Base-by-base conservation (phyloP, 2,797 vertebrate genomes). In the Dryobates pubescens region DNA sequence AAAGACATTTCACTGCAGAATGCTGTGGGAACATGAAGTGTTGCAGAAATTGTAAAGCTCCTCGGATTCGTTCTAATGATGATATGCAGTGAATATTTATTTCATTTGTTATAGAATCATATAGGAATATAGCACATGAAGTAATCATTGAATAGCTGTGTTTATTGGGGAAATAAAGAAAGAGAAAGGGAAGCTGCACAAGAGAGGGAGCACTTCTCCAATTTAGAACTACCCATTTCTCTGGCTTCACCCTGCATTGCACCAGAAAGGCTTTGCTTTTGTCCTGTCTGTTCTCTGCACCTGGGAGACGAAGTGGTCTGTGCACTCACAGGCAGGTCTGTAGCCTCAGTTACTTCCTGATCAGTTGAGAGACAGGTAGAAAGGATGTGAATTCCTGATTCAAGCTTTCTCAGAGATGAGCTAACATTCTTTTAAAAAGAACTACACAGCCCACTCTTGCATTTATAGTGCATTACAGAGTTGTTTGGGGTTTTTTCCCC, bases 251-350 rank as follows among this genome's bases (percentile, higher is more conserved):
- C 1, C 1, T 43, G 3, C 1, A 3, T 10, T 65, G n/a, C 16
- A 22, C 15, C 0, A 1, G 64, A 59, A 72, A 67, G 43, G 36
- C 18, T 86, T 67, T 57, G 45, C 16, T 67, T 75, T 43, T 1
- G 2, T 34, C 49, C 57, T 27, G 17, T 29, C n/a, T 2, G 0
- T n/a, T 54, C 56, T 57, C 20, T 3, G 4, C 13, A 16, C 8
- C n/a, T 10, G 73, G 64, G 43, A 9, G 59, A 38, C 0, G 0
- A 38, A n/a, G 19, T 12, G 47, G 3, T 47, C 64, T 43, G n/a
- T 36, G 59, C 47, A 1, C 18, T 22, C n/a, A 6, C 30, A 41
- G 47, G 15, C 24, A 23, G 32, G 9, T 38, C 76, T 51, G 47
- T 51, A 62, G 45, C 23, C n/a, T 56, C 30, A 14, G 23, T 17